Conservation (phyloP, 2,113 vertebrate genomes). For the Crocuta crocuta region DNA sequence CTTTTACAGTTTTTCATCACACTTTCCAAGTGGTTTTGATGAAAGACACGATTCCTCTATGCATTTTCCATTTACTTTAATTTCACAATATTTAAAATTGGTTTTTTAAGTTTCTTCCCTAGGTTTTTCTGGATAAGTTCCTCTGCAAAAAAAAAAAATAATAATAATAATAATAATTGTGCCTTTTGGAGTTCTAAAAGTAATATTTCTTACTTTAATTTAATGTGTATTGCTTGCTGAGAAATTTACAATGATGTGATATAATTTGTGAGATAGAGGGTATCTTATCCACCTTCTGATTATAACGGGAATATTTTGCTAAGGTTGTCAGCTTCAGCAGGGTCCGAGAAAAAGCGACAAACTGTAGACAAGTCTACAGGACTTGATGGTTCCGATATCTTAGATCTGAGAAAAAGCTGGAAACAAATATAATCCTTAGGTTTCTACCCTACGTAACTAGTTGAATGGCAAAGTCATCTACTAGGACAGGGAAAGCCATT, state of each 20-base stretch:
- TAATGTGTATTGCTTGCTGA: not conserved
- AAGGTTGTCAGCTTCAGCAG: not conserved
- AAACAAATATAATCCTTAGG: not conserved
- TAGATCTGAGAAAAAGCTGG: not conserved
- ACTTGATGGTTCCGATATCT: not conserved
- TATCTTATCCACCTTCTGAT: not conserved
- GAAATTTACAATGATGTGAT: not conserved
- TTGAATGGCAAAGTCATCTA: not conserved
- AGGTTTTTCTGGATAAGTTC: not conserved
- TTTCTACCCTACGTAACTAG: not conserved
- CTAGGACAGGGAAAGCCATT: not conserved
- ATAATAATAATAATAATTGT: not conserved
- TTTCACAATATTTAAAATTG: not conserved
- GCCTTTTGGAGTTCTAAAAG: not conserved
- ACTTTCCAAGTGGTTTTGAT: not conserved
- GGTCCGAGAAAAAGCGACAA: not conserved
- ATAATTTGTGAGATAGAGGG: not conserved
- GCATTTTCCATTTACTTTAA: constrained; percentile 46
- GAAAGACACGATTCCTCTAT: not conserved
- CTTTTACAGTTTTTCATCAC: not conserved
- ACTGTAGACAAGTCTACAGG: not conserved
- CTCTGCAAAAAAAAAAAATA: not conserved
- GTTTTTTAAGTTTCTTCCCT: not conserved
- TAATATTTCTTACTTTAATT: not conserved
- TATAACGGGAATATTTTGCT: not conserved